These are phyloP conservation scores for Gymnarchus niloticus DNA, from an alignment of 2,113 vertebrate species.

Conservation along the genomic window DNA sequence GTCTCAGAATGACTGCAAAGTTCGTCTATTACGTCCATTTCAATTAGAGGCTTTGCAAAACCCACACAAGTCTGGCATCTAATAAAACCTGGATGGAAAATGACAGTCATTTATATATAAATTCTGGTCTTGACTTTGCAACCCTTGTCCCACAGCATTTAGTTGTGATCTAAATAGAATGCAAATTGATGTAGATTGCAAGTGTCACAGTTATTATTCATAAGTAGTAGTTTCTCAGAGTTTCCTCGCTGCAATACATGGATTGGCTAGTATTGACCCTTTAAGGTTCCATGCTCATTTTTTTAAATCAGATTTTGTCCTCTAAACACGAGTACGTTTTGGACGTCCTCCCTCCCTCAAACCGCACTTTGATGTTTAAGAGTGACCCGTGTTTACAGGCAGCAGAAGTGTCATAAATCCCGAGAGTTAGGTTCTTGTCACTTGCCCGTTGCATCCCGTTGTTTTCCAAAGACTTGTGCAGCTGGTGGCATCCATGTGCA, in stretches of 20 bases:
- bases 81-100: slow-evolving; percentile 39
- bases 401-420: not conserved
- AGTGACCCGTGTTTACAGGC: not conserved
- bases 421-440: slow-evolving; percentile 6
- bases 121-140: slow-evolving; percentile 17
- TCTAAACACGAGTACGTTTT: no score
- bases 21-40: not conserved
- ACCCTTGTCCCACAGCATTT: not conserved
- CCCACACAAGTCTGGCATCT: slow-evolving; percentile 36
- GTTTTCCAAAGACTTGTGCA: not conserved
- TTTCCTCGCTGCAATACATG: not conserved
- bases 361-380: not conserved
- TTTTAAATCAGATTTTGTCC: not conserved
- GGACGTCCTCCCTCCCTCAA: not conserved
- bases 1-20: not conserved
- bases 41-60: slow-evolving; percentile 35
- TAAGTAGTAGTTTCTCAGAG: not conserved
- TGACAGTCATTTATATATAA: slow-evolving; percentile 41
- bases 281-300: not conserved
- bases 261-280: not conserved
- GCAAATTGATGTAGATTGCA: not conserved
- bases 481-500: slow-evolving; percentile 33
- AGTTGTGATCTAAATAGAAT: slow-evolving; percentile 20
- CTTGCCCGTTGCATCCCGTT: not conserved
- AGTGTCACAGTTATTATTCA: not conserved